phyloP scores from a whole-genome alignment of 2,113 vertebrate species.

The Rattus norvegicus region DNA sequence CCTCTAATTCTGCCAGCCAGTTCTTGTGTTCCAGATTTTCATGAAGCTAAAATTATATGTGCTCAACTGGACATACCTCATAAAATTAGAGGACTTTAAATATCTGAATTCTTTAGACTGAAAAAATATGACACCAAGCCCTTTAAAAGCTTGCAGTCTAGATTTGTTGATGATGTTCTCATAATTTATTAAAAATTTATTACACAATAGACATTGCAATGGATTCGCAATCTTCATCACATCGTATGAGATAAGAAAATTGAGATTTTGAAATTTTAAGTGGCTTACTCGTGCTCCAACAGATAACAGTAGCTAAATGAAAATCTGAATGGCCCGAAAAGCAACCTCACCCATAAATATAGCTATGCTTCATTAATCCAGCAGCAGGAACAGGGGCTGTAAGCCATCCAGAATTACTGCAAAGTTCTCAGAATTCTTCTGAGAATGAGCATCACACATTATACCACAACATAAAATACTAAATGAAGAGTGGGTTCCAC shows the following conservation, averaged over 20 bases:
- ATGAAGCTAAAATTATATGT: too few relatives aligned
- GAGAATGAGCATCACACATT: not conserved
- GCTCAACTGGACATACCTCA: too few relatives aligned
- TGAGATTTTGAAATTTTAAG: conserved; percentile 15
- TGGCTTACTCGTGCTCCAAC: not conserved
- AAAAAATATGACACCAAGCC: not conserved
- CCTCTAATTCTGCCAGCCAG: too few relatives aligned
- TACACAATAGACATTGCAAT: not conserved
- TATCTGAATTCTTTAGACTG: not conserved
- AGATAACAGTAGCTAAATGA: not conserved
- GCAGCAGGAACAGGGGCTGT: not conserved
- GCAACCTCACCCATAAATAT: not conserved
- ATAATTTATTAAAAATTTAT: not conserved
- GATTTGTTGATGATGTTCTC: conserved; percentile 19
- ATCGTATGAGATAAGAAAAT: conserved; percentile 32
- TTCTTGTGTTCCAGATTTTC: too few relatives aligned
- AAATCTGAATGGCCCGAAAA: not conserved
- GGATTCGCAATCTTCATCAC: not conserved
- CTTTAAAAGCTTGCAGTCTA: not conserved
- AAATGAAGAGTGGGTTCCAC: conserved; percentile 15
- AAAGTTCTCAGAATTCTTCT: not conserved
- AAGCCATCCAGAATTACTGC: not conserved
- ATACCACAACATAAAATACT: not conserved
- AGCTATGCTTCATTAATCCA: not conserved
- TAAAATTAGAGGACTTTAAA: conserved; percentile 29